These are phyloP conservation scores for Hemibagrus guttatus DNA, from an alignment of 2,797 vertebrate genomes.

Conservation along the genomic window DNA sequence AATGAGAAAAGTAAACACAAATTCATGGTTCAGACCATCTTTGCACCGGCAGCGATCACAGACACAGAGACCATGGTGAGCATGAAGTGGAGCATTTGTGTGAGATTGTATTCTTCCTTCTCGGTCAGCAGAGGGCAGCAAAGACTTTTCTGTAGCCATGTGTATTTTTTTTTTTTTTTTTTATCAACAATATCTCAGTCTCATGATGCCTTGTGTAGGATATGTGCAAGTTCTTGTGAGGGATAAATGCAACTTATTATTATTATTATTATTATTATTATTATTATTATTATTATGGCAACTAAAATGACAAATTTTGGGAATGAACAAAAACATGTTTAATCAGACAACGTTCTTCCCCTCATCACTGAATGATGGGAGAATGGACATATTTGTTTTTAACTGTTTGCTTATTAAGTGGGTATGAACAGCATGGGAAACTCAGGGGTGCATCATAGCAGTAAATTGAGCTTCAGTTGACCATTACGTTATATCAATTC, in stretches of 20 bases:
- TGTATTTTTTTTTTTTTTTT: not conserved
- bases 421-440: not conserved
- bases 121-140: slow-evolving; percentile 72
- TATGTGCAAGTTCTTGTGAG: not conserved
- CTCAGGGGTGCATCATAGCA: too few species aligned
- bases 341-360: not conserved
- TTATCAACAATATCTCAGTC: not conserved
- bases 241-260: too few species aligned
- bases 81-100: slow-evolving; percentile 9
- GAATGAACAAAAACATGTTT: not conserved
- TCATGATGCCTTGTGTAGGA: not conserved
- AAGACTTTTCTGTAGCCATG: slow-evolving; percentile 28
- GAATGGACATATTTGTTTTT: not conserved
- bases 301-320: not conserved
- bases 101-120: not conserved
- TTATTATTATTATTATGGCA: not conserved
- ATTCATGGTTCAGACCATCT: slow-evolving; percentile 99
- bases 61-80: slow-evolving; percentile 98
- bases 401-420: not conserved
- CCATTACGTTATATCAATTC: not conserved
- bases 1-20: slow-evolving; percentile 99
- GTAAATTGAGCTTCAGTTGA: not conserved
- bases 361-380: too few species aligned
- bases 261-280: too few species aligned
- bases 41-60: slow-evolving; percentile 84